These are phyloP conservation scores for Propithecus coquereli DNA, from an alignment of 2,113 vertebrate species.

Conservation along the genomic window DNA sequence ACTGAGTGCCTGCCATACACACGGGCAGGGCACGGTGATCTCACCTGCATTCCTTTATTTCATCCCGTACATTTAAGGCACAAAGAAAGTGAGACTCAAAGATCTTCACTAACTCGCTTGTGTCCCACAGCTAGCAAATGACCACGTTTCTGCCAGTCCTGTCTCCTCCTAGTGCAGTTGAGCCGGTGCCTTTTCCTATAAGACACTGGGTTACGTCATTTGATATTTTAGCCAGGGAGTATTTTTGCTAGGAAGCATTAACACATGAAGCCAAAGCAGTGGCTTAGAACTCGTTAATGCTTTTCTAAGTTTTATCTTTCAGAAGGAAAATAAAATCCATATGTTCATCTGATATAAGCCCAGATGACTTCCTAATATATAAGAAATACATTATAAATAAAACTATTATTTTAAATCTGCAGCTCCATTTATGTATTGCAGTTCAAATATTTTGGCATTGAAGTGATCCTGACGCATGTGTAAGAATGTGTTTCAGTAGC, in stretches of 20 bases:
- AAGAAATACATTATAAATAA: background rate
- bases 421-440: background rate
- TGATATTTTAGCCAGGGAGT: background rate
- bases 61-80: background rate
- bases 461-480: background rate
- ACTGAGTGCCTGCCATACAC: rapidly evolving
- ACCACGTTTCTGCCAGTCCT: background rate
- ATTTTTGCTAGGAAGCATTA: background rate
- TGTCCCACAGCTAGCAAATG: background rate
- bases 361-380: background rate
- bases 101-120: background rate
- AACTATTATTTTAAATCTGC: background rate
- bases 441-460: background rate
- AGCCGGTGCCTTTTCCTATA: background rate
- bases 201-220: background rate
- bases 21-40: background rate
- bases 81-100: background rate
- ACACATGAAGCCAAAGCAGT: background rate
- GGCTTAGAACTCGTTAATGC: background rate
- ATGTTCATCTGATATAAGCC: background rate
- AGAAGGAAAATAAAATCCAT: background rate
- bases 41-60: background rate
- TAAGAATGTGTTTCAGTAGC: background rate
- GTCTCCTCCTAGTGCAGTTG: background rate
- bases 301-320: background rate